Percentiles rank a stretch among this genome's conserved stretches.
Evolutionary conservation across 2,113 vertebrate genomes (phyloP).

Genomic region (Archocentrus centrarchus): DNA sequence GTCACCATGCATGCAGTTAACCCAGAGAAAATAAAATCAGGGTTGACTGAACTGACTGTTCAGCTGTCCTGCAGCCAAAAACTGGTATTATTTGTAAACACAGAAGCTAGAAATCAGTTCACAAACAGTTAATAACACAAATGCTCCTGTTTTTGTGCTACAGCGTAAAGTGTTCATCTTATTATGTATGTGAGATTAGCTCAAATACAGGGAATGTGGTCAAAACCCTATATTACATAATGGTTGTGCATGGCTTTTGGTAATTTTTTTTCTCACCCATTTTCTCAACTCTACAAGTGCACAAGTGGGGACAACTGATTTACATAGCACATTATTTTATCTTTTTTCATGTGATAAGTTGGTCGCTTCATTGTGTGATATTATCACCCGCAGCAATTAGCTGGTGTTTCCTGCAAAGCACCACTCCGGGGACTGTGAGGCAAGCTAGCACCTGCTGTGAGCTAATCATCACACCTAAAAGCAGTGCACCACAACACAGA

Average conservation of each 20-base stretch:
- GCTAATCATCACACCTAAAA: constrained; percentile 55
- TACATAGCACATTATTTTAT: constrained; percentile 41
- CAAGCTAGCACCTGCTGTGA: constrained; percentile 63
- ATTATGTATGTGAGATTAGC: background rate
- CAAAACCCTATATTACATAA: background rate
- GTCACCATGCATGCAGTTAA: background rate
- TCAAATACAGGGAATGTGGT: background rate
- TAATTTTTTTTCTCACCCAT: constrained; percentile 9
- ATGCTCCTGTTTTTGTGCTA: background rate
- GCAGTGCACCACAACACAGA: constrained; percentile 44
- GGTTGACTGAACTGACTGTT: background rate
- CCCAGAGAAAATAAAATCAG: background rate
- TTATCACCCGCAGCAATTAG: constrained; percentile 74
- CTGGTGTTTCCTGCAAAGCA: constrained; percentile 62
- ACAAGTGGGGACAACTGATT: constrained; percentile 55
- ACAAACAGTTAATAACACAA: background rate
- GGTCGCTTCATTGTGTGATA: constrained; percentile 34
- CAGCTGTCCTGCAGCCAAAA: background rate
- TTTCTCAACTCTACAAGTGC: constrained; percentile 25
- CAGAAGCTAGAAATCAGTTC: background rate
- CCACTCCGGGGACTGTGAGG: constrained; percentile 40
- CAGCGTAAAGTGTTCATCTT: background rate
- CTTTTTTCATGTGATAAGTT: constrained; percentile 19
- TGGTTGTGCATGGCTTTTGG: background rate
- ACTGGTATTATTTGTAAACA: background rate